A percentile compares a stretch with the other conserved stretches of the same genome.
Evolutionary conservation across 2,888 invertebrate genomes (phyloP).

Genomic region (Agriopis aurantiaria): DNA sequence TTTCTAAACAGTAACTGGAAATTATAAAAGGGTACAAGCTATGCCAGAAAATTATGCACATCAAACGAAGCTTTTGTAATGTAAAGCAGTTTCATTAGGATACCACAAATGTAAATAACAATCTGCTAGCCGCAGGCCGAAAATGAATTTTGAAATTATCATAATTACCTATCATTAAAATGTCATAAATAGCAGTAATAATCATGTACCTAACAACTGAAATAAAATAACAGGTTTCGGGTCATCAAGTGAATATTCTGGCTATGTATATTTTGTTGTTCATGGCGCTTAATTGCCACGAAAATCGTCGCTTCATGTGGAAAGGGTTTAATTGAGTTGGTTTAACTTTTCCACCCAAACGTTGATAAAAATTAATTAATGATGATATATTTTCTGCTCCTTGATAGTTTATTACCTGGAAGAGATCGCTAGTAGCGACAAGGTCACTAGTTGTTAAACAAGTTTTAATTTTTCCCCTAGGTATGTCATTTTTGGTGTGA

Average conservation of each 20-base stretch:
- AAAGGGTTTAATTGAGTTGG: background rate
- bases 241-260: slow-evolving; percentile 2
- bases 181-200: background rate
- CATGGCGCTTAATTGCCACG: slow-evolving; percentile 11
- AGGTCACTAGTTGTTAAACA: background rate
- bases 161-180: slow-evolving; percentile 28
- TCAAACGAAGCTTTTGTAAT: slow-evolving; percentile 7
- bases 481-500: no score
- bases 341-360: no score
- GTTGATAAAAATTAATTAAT: no score
- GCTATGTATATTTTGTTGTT: background rate
- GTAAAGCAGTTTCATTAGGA: slow-evolving; percentile 31
- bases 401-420: background rate
- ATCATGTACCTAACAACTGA: background rate
- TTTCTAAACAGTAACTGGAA: no score
- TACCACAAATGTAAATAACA: slow-evolving; percentile 40
- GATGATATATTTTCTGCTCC: no score
- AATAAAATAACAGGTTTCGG: slow-evolving; percentile 4
- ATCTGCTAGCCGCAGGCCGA: slow-evolving; percentile 32
- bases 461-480: no score
- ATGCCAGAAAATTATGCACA: background rate
- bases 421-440: no score
- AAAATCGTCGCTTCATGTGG: slow-evolving; percentile 16
- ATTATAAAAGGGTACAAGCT: no score
- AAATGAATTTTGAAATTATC: slow-evolving; percentile 26